Conservation (phyloP, 2,797 vertebrate species). For the Coracias cyanogaster region DNA sequence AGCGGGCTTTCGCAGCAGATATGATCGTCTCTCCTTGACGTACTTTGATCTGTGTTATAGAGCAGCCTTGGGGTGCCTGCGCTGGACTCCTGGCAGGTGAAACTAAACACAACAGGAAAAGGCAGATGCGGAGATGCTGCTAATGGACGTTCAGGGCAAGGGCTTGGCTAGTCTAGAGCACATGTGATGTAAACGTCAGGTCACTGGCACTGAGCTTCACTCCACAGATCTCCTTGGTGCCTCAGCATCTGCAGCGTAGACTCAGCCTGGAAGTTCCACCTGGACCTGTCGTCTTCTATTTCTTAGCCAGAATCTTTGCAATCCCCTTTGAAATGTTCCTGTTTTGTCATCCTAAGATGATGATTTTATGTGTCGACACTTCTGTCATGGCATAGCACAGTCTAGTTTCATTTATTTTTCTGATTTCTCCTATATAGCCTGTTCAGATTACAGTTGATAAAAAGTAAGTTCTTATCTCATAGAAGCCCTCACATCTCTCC, state of each 20-base stretch:
- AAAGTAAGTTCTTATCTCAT: constrained; percentile 61
- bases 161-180: background rate
- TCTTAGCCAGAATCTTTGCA: background rate
- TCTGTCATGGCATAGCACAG: background rate
- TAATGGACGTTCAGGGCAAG: background rate
- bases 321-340: background rate
- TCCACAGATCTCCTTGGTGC: background rate
- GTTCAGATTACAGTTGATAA: constrained; percentile 69
- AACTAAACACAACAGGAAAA: background rate
- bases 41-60: background rate
- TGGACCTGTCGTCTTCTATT: background rate
- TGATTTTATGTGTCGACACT: background rate
- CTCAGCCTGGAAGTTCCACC: background rate
- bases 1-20: background rate
- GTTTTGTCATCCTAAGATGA: background rate
- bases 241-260: background rate
- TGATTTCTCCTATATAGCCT: constrained; percentile 66
- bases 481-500: constrained; percentile 32
- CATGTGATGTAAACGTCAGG: fast-evolving
- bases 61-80: background rate
- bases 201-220: background rate
- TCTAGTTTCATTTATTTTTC: constrained; percentile 64
- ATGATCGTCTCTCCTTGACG: background rate
- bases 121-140: background rate
- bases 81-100: background rate